Evolutionary conservation across 2,797 vertebrate species (phyloP).

Genomic region (Novumbra hubbsi): DNA sequence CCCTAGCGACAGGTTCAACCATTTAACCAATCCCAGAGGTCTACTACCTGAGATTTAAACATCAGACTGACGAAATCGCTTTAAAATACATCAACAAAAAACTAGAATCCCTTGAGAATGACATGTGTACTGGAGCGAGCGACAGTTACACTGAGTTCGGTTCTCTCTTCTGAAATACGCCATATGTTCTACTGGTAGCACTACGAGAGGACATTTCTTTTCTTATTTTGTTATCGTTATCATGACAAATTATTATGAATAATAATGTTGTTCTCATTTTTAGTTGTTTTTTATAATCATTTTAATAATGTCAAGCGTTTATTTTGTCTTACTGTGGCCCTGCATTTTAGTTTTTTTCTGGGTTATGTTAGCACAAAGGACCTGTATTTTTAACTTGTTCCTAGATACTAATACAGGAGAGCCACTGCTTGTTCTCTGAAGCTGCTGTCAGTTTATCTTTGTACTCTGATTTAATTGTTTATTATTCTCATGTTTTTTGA

Average conservation of each 20-base stretch:
- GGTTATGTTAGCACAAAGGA: constrained; percentile 72
- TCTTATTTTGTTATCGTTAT: constrained; percentile 62
- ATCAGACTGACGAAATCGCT: constrained; percentile 47
- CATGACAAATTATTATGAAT: constrained; percentile 60
- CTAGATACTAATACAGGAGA: constrained; percentile 72
- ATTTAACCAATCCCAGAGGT: constrained; percentile 63
- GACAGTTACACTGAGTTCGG: constrained; percentile 49
- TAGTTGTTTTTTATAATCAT: constrained; percentile 69
- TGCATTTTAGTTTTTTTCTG: constrained; percentile 54
- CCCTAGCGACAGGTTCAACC: constrained; percentile 47
- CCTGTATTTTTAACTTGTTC: constrained; percentile 73
- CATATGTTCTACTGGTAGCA: constrained; percentile 75
- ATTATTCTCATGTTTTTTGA: constrained; percentile 50
- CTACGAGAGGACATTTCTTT: constrained; percentile 58
- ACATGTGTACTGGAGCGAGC: constrained; percentile 58
- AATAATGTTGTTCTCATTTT: constrained; percentile 60
- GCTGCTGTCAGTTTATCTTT: constrained; percentile 69
- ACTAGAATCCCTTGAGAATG: constrained; percentile 49
- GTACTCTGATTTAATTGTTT: constrained; percentile 46
- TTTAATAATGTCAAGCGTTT: constrained; percentile 70
- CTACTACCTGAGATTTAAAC: constrained; percentile 14
- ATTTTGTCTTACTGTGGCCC: constrained; percentile 61
- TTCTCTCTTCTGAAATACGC: constrained; percentile 57
- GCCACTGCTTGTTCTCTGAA: constrained; percentile 71
- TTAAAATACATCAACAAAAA: constrained; percentile 42